Percentiles rank a stretch among this genome's conserved stretches.
These are phyloP conservation scores for Cossypha polioptera DNA, from an alignment of 2,797 vertebrate species.

Conservation along the genomic window DNA sequence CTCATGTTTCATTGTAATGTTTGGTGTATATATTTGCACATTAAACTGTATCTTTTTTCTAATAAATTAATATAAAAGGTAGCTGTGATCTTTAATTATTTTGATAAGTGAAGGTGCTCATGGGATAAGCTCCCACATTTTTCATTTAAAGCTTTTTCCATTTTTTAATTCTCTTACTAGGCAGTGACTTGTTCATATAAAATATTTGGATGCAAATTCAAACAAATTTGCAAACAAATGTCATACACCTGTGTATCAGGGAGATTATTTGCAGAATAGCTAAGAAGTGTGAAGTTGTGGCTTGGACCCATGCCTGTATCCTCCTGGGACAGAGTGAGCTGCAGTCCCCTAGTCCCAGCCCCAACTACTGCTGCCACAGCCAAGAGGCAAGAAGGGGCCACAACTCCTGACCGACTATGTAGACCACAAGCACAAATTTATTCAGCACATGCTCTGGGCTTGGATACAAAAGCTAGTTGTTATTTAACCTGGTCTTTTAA, in stretches of 20 bases:
- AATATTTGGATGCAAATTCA: neutral
- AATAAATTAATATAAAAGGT: constrained; percentile 69
- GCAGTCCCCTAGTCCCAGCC: neutral
- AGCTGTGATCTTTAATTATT: neutral
- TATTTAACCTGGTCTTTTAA: constrained; percentile 6
- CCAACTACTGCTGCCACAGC: neutral
- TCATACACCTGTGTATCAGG: neutral
- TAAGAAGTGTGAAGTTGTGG: neutral
- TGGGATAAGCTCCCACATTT: neutral
- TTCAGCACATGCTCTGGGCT: neutral
- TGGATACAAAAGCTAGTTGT: neutral
- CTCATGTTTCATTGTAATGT: constrained; percentile 24
- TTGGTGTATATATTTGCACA: constrained; percentile 75
- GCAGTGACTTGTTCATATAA: neutral
- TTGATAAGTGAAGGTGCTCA: neutral
- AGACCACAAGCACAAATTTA: neutral
- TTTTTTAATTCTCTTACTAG: neutral
- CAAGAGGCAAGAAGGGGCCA: neutral
- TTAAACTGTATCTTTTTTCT: constrained; percentile 64
- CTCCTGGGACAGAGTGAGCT: neutral
- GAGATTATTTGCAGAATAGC: neutral
- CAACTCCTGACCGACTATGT: neutral
- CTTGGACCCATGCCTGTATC: rapidly evolving
- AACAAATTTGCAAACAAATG: neutral
- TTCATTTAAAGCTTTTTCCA: neutral